Evolutionary conservation across 2,888 invertebrate species (phyloP).

Genomic region (Sceliomorpha sp.): DNA sequence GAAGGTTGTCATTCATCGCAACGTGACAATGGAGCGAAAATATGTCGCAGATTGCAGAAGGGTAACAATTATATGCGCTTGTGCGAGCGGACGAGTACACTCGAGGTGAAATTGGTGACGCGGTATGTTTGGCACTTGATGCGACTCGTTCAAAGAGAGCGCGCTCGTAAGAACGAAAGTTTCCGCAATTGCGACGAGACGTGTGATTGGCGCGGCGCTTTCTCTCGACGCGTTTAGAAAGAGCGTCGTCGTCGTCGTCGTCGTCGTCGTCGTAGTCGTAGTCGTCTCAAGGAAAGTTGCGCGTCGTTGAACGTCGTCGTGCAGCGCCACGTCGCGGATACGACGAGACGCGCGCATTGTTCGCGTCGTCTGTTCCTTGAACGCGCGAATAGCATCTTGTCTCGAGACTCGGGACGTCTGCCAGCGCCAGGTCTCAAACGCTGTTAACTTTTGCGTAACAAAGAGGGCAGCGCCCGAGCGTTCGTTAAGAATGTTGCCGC

Average conservation of each 20-base stretch:
- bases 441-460: too few relatives aligned
- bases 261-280: slow-evolving; percentile 19
- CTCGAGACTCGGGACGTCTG: slow-evolving; percentile 13
- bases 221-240: slow-evolving; percentile 15
- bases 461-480: too few relatives aligned
- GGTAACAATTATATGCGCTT: slow-evolving; percentile 39
- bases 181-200: slow-evolving; percentile 16
- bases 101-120: slow-evolving; percentile 37
- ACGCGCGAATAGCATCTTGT: slow-evolving; percentile 10
- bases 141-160: slow-evolving; percentile 33
- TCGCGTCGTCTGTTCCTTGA: slow-evolving; percentile 15
- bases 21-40: too few relatives aligned
- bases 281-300: too few relatives aligned
- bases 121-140: slow-evolving; percentile 43
- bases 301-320: too few relatives aligned
- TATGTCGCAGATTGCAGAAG: slow-evolving; percentile 7
- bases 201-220: slow-evolving; percentile 24
- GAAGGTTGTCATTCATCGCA: too few relatives aligned
- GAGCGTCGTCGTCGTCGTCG: slow-evolving; percentile 1
- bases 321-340: slow-evolving; percentile 16
- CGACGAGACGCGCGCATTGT: slow-evolving; percentile 15
- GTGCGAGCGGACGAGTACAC: slow-evolving; percentile 36
- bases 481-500: too few relatives aligned
- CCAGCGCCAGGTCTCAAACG: slow-evolving; percentile 1
- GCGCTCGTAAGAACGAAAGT: slow-evolving; percentile 33